Base-by-base conservation (phyloP, 2,113 vertebrate species). In the Hipposideros armiger region DNA sequence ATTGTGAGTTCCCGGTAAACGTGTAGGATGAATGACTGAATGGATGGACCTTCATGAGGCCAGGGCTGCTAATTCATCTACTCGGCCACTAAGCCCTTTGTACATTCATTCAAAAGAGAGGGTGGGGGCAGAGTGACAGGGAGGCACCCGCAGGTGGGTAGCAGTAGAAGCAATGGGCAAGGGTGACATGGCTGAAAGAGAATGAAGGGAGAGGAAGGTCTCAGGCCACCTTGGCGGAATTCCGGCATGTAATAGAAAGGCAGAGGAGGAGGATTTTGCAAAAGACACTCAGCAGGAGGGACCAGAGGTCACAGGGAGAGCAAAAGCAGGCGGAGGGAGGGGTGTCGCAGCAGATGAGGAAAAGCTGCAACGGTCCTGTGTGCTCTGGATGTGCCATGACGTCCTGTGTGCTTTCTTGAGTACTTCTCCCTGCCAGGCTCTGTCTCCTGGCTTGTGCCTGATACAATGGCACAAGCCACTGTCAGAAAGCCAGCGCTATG, bases 161-260 rank as follows among this genome's bases (percentile, higher is more conserved):
- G 30, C 1, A 4, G 15, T 7, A 0, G 22, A 6, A 19, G 7
- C 26, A 5, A 9, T 22, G 58, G 32, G 11, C 28, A 6, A 20
- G 60, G 56, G 60, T 7, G 24, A 7, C 0, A 2, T 1, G 19
- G 83, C 36, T 56, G 7, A 16, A 28, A 58, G 6, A 56, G 19
- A 62, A 60, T 10, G 15, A 36, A 72, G 73, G 30, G 54, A 20
- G 28, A 72, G 64, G 30, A 45, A 20, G 28, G 26, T 52, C 60
- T 54, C n/a, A 24, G 19, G 1, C 0, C 0, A 5, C 66, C 58
- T 30, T 8, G 5, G 47, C n/a, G 42, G 16, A n/a, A 11, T 24
- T 20, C 28, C 70, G 11, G 20, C 14, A 2, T 7, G 47, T 47
- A 32, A 22, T 0, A 4, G 5, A 54, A 66, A 87, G 50, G 32